Evolutionary conservation across 2,113 vertebrate genomes (phyloP).

Genomic region (Propithecus coquereli): DNA sequence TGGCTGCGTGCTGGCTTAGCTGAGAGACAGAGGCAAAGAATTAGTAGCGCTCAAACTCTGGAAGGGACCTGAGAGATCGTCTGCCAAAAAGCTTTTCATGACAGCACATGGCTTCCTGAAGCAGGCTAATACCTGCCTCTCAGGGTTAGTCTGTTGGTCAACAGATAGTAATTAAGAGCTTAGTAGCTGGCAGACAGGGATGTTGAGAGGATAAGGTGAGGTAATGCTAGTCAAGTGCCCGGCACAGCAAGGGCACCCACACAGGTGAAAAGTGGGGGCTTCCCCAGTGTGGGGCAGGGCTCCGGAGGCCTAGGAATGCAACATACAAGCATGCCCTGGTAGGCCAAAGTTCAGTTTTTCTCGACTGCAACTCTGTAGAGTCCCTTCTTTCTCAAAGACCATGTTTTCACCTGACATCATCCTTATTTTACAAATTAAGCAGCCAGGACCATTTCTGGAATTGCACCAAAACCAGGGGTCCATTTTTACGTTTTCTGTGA

Average conservation of each 20-base stretch:
- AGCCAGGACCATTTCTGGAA: background rate
- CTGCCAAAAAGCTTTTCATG: background rate
- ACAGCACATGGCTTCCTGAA: background rate
- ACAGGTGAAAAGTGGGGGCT: background rate
- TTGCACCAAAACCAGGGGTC: background rate
- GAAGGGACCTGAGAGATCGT: background rate
- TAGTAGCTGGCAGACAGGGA: background rate
- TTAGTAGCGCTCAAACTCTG: background rate
- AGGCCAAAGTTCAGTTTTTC: background rate
- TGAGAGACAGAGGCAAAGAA: background rate
- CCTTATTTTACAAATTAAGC: background rate
- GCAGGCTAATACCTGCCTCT: background rate
- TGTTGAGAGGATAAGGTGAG: background rate
- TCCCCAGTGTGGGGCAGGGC: background rate
- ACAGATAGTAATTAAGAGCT: background rate
- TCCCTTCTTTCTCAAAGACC: background rate
- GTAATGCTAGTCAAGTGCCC: background rate
- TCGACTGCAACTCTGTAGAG: background rate
- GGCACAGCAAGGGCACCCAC: background rate
- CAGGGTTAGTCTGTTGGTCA: background rate
- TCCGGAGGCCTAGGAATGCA: background rate
- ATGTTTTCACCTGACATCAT: background rate
- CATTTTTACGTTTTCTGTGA: conserved; percentile 25
- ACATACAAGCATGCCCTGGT: background rate
- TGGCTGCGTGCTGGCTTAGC: background rate